phyloP scores from a whole-genome alignment of 2,888 invertebrate species.

The Sthenelais limicola region DNA sequence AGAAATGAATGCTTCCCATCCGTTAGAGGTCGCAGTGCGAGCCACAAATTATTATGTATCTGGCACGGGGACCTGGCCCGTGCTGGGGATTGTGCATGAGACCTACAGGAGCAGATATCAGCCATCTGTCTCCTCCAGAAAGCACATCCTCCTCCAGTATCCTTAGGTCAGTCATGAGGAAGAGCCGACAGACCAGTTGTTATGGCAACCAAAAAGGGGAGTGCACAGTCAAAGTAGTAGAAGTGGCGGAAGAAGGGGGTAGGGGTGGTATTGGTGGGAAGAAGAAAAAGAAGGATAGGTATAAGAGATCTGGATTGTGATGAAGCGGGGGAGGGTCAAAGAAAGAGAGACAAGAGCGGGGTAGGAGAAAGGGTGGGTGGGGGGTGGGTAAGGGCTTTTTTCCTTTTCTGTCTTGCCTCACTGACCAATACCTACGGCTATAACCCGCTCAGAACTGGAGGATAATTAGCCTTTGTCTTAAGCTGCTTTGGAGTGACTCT shows the following conservation, averaged over 20 bases:
- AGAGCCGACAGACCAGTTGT: slow-evolving; percentile 30
- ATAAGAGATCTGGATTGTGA: too few species aligned
- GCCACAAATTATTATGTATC: slow-evolving; percentile 39
- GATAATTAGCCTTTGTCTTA: slow-evolving; percentile 35
- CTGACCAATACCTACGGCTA: too few species aligned
- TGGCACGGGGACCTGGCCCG: slow-evolving; percentile 9
- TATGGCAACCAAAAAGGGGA: slow-evolving; percentile 31
- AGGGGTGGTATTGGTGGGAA: too few species aligned
- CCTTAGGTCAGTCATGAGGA: slow-evolving; percentile 25
- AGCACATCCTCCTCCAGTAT: not conserved
- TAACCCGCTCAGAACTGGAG: slow-evolving; percentile 21
- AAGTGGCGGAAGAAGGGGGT: too few species aligned
- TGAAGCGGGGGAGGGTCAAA: too few species aligned
- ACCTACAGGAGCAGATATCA: slow-evolving; percentile 18
- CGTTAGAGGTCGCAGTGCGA: slow-evolving; percentile 3
- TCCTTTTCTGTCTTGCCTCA: slow-evolving; percentile 14
- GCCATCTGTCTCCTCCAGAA: slow-evolving; percentile 19
- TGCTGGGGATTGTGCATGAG: slow-evolving; percentile 32
- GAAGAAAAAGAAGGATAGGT: too few species aligned
- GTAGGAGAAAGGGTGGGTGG: too few species aligned
- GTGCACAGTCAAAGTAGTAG: too few species aligned
- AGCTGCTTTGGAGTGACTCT: slow-evolving; percentile 26
- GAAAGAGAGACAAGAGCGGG: too few species aligned
- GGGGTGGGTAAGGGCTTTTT: too few species aligned
- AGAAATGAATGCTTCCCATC: slow-evolving; percentile 18